Evolutionary conservation across 2,888 invertebrate genomes (phyloP).

Genomic region (Stictocephala bisonia): DNA sequence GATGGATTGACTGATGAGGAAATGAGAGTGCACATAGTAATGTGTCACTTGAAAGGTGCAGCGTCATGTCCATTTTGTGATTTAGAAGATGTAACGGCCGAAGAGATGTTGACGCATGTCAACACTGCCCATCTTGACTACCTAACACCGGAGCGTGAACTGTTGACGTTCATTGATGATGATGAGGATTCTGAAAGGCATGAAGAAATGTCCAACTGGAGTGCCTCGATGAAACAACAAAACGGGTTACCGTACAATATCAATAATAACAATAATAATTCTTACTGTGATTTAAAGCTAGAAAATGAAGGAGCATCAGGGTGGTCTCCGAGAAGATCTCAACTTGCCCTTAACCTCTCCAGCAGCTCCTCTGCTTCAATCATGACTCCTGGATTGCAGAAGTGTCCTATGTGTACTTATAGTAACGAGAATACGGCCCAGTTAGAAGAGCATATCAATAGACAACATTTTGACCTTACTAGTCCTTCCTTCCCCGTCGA

Average conservation of each 20-base stretch:
- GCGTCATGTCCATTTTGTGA: slow-evolving; percentile 87
- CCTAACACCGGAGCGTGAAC: slow-evolving; percentile 81
- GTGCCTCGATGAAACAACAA: slow-evolving; percentile 45
- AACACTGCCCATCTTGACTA: slow-evolving; percentile 88
- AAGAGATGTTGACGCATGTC: slow-evolving; percentile 82
- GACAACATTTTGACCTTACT: slow-evolving; percentile 84
- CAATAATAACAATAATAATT: slow-evolving; percentile 63
- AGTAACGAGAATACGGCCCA: slow-evolving; percentile 78
- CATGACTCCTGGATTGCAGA: slow-evolving; percentile 54
- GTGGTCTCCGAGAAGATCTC: slow-evolving; percentile 79
- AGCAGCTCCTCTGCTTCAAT: slow-evolving; percentile 63
- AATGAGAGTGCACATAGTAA: slow-evolving; percentile 81
- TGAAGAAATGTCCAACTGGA: slow-evolving; percentile 49
- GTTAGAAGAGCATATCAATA: slow-evolving; percentile 85
- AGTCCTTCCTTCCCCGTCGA: slow-evolving; percentile 69
- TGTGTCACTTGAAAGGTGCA: slow-evolving; percentile 82
- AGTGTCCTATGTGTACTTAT: slow-evolving; percentile 84
- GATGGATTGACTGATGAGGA: slow-evolving; percentile 83
- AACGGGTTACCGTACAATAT: slow-evolving; percentile 54
- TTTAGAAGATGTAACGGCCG: slow-evolving; percentile 76
- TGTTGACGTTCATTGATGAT: slow-evolving; percentile 83
- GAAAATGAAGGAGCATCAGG: slow-evolving; percentile 65
- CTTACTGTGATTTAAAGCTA: slow-evolving; percentile 40
- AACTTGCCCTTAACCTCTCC: slow-evolving; percentile 76
- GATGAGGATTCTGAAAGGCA: slow-evolving; percentile 65